A percentile compares a stretch with the other conserved stretches of the same genome.
Evolutionary conservation across 2,113 vertebrate genomes (phyloP).

Genomic region (Murina feae): DNA sequence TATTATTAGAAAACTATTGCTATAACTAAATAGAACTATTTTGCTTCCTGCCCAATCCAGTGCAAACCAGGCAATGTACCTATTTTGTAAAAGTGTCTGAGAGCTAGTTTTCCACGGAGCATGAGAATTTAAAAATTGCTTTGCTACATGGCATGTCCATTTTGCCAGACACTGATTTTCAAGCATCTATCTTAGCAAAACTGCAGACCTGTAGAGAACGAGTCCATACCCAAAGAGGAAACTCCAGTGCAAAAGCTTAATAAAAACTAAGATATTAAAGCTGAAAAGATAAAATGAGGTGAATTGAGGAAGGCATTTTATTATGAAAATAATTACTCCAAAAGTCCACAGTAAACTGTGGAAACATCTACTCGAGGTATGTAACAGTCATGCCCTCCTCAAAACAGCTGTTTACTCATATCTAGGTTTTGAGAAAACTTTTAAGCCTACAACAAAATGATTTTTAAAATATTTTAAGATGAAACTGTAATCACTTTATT

Average conservation of each 20-base stretch:
- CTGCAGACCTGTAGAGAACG: background rate
- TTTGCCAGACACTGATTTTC: conserved; percentile 7
- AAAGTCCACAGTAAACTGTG: background rate
- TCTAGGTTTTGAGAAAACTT: background rate
- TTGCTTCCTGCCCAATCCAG: background rate
- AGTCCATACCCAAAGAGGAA: background rate
- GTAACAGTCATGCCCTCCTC: background rate
- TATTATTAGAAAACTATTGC: background rate
- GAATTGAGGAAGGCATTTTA: background rate
- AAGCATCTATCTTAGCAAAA: background rate
- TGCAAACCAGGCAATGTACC: background rate
- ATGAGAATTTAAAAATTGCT: background rate
- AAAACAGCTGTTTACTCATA: background rate
- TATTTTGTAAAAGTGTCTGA: conserved; percentile 28
- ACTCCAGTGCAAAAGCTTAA: background rate
- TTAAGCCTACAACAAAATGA: background rate
- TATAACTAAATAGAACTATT: background rate
- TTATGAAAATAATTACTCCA: background rate
- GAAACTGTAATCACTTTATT: background rate
- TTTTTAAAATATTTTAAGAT: background rate
- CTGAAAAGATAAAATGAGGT: background rate
- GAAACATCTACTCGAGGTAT: background rate
- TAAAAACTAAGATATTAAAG: background rate
- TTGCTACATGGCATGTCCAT: background rate
- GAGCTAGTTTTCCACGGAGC: background rate